Evolutionary conservation across 2,113 vertebrate genomes (phyloP).

Genomic region (Bos indicus): DNA sequence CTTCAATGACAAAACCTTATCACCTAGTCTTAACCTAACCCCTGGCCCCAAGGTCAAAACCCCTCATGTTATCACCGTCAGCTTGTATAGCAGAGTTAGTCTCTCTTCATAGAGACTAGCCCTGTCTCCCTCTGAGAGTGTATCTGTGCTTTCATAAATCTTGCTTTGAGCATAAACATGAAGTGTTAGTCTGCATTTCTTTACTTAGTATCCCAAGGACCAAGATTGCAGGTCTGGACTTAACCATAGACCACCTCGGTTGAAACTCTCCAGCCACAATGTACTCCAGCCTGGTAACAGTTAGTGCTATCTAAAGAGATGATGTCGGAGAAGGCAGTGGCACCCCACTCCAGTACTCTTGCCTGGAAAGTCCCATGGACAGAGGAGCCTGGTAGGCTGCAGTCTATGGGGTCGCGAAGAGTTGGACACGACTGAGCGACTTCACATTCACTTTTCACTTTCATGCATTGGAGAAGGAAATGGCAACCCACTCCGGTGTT

Average conservation of each 20-base stretch:
- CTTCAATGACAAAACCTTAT: background rate
- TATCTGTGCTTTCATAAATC: background rate
- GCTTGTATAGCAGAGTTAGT: background rate
- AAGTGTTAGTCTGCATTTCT: background rate
- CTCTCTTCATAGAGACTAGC: background rate
- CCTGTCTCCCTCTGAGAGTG: background rate
- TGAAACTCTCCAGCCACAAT: background rate
- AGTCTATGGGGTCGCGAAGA: no score
- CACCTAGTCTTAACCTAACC: background rate
- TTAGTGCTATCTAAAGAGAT: background rate
- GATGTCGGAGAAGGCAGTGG: background rate
- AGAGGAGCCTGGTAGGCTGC: no score
- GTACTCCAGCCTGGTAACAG: background rate
- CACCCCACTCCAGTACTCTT: no score
- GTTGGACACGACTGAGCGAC: no score
- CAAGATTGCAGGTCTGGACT: no score
- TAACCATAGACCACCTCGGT: background rate
- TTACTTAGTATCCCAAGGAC: background rate
- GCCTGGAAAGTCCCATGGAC: no score
- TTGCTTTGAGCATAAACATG: background rate
- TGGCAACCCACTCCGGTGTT: no score
- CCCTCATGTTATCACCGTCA: background rate
- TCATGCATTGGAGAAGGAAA: no score
- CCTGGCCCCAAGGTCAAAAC: background rate
- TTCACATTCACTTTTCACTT: no score